phyloP scores from a whole-genome alignment of 2,113 vertebrate genomes.

The Lasiurus borealis region DNA sequence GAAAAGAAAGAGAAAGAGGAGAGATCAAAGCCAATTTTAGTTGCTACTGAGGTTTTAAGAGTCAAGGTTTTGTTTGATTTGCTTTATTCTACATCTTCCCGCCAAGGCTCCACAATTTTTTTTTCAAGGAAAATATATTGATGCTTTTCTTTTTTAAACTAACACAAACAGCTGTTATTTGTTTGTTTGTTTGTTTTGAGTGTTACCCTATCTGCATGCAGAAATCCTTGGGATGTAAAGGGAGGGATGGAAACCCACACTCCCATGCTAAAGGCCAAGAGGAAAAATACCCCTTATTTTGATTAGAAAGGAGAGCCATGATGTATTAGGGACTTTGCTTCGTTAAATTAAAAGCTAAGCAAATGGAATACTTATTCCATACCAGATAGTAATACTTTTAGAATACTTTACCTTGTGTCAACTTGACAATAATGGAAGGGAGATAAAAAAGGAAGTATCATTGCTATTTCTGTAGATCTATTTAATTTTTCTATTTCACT shows the following conservation, averaged over 20 bases:
- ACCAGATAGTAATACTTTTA: constrained; percentile 18
- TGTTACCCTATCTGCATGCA: neutral
- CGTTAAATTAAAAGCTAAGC: neutral
- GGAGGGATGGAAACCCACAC: neutral
- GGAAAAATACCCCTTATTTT: neutral
- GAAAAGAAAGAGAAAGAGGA: neutral
- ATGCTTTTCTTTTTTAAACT: neutral
- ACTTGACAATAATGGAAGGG: neutral
- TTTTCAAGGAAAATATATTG: neutral
- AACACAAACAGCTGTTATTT: neutral
- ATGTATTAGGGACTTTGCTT: neutral
- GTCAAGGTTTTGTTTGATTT: neutral
- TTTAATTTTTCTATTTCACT: neutral
- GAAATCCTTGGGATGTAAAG: neutral
- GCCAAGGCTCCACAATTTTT: neutral
- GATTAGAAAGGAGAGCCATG: neutral
- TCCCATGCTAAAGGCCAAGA: neutral
- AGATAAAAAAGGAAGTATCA: neutral
- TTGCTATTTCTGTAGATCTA: neutral
- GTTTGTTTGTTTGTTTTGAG: neutral
- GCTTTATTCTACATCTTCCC: constrained; percentile 13
- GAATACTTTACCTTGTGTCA: neutral
- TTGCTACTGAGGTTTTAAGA: neutral
- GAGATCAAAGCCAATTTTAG: neutral
- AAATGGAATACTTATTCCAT: neutral